Evolutionary conservation across 2,888 invertebrate genomes (phyloP).

Genomic region (Gonocerus acuteangulatus): DNA sequence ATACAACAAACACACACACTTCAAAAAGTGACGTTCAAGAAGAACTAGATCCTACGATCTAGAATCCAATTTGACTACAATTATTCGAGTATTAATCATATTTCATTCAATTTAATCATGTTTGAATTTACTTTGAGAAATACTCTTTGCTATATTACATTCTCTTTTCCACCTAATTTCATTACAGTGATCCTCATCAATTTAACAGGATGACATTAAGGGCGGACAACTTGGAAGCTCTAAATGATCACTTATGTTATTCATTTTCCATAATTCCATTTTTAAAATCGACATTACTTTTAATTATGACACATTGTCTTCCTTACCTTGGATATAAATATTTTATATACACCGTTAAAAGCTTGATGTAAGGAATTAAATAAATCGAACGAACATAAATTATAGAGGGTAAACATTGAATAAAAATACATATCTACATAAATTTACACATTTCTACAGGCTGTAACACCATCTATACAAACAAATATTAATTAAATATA

Average conservation of each 20-base stretch:
- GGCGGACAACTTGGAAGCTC: slow-evolving; percentile 26
- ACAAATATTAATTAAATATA: not conserved
- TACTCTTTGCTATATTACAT: too few relatives aligned
- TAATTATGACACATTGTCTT: slow-evolving; percentile 23
- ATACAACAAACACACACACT: too few relatives aligned
- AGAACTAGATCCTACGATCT: too few relatives aligned
- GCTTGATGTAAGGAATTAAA: not conserved
- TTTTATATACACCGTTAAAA: slow-evolving; percentile 28
- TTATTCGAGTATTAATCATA: too few relatives aligned
- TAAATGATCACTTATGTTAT: slow-evolving; percentile 9
- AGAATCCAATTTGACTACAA: too few relatives aligned
- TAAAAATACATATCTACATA: not conserved
- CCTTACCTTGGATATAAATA: slow-evolving; percentile 36
- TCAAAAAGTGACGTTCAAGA: too few relatives aligned
- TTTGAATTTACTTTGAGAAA: too few relatives aligned
- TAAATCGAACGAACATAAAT: not conserved
- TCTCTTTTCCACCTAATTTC: too few relatives aligned
- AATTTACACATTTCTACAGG: not conserved
- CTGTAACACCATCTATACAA: not conserved
- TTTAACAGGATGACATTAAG: not conserved
- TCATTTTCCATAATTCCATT: not conserved
- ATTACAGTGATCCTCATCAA: too few relatives aligned
- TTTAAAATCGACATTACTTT: slow-evolving; percentile 1
- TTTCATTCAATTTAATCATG: too few relatives aligned
- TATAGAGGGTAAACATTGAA: not conserved